Evolutionary conservation across 2,113 vertebrate genomes (phyloP), one percentile per base, ranked within the genome.

Genomic region (Caranx ignobilis): DNA sequence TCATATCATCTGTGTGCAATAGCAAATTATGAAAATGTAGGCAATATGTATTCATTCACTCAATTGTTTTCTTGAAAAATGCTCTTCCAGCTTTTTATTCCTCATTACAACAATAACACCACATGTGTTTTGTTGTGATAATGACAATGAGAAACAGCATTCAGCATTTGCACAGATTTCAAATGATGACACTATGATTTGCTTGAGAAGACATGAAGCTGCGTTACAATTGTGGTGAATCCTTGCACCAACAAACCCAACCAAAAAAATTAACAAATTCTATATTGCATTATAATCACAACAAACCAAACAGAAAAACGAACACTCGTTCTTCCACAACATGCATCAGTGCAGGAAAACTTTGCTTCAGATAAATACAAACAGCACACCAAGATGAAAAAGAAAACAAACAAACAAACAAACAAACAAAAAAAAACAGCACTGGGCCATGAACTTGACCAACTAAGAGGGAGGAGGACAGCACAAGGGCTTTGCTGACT

Each of bases 401-500:
- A 26, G 26, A 26, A 26, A 26, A 26, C 26, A 26, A 26, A 26
- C 26, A 26, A 26, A 26, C 26, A 26, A 26, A 26, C 26, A 26
- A 26, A 26, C 26, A 26, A 26, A 65, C 79, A 68, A 81, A 50
- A 47, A 65, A 82, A 68, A 81, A 55, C 68, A 83, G 52, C 62
- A 68, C 41, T 37, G 55, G 74, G 66, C 55, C 67, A 67, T 61
- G 68, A 75, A 90, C 75, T 48, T 41, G 81, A 84, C 69, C 65
- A 64, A 13, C 21, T 82, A 61, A 61, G 67, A 56, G 63, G 43
- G 65, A 71, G 64, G 50, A 86, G 66, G 73, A 66, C 59, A 5
- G 71, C 26, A 75, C 82, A 86, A 90, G 83, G 79, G 78, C 80
- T 81, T 69, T 83, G 86, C 86, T 86, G 82, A 90, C 69, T 79